Evolutionary conservation across 2,888 invertebrate species (phyloP).

Genomic region (Clitarchus hookeri): DNA sequence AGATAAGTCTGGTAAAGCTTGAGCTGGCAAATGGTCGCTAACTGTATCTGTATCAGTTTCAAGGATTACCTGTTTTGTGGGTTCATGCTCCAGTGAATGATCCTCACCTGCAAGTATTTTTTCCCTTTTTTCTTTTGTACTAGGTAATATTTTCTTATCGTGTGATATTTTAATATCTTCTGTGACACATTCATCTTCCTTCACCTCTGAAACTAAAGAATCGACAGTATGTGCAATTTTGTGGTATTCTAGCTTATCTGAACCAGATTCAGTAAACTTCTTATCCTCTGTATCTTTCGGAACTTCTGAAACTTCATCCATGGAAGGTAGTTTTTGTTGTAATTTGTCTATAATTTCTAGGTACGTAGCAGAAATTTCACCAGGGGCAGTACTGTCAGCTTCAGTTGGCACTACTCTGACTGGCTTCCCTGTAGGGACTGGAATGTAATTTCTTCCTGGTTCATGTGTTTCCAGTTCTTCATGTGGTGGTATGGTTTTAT

Average conservation of each 20-base stretch:
- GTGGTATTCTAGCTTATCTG: neutral
- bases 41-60: neutral
- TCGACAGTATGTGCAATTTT: neutral
- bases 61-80: neutral
- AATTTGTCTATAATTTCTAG: slow-evolving; percentile 39
- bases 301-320: slow-evolving; percentile 30
- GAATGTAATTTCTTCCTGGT: slow-evolving; percentile 25
- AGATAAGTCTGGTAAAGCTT: neutral
- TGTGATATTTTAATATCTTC: slow-evolving; percentile 24
- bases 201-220: neutral
- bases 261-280: slow-evolving; percentile 18
- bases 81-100: neutral
- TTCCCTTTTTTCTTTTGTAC: neutral
- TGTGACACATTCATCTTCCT: slow-evolving; percentile 25
- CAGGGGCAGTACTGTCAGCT: slow-evolving; percentile 21
- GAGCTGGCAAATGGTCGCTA: neutral
- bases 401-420: neutral
- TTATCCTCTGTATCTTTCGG: slow-evolving; percentile 29
- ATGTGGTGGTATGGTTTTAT: neutral
- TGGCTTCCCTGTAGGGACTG: slow-evolving; percentile 17
- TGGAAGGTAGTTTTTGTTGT: slow-evolving; percentile 32
- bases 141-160: neutral
- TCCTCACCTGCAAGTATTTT: neutral
- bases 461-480: slow-evolving; percentile 23
- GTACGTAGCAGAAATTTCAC: slow-evolving; percentile 36